phyloP scores from a whole-genome alignment of 2,113 vertebrate genomes.

The Dendropsophus ebraccatus region DNA sequence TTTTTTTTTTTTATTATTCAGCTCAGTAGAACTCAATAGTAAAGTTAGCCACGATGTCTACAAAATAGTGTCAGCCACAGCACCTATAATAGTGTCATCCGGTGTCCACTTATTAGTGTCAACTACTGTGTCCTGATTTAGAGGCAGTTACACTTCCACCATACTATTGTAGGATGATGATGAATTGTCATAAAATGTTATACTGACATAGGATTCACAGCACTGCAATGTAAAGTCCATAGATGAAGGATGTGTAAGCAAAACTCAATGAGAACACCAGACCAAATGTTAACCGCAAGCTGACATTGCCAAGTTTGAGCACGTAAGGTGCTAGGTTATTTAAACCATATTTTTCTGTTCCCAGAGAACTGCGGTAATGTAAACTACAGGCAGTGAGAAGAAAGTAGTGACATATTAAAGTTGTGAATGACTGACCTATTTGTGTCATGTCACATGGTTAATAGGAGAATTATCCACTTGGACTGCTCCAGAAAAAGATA shows the following conservation, averaged over 20 bases:
- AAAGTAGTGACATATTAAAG: slow-evolving; percentile 57
- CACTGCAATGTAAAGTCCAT: neutral
- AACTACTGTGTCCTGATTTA: no score
- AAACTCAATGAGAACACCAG: neutral
- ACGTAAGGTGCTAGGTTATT: neutral
- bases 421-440: slow-evolving; percentile 47
- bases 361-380: neutral
- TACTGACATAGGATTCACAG: no score
- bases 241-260: neutral
- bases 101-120: no score
- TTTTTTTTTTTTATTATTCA: no score
- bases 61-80: no score
- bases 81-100: no score
- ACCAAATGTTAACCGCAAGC: neutral
- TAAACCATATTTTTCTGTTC: neutral
- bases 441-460: slow-evolving; percentile 37
- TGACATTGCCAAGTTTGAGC: neutral
- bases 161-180: no score
- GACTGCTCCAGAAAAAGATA: slow-evolving; percentile 4
- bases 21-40: no score
- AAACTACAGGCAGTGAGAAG: slow-evolving; percentile 52
- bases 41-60: no score
- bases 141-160: no score
- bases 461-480: slow-evolving; percentile 23
- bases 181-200: no score